Percentiles rank a stretch among this genome's conserved stretches.
These are phyloP conservation scores for Trichonephila clavata DNA, from an alignment of 1,140 invertebrate species.

Conservation along the genomic window DNA sequence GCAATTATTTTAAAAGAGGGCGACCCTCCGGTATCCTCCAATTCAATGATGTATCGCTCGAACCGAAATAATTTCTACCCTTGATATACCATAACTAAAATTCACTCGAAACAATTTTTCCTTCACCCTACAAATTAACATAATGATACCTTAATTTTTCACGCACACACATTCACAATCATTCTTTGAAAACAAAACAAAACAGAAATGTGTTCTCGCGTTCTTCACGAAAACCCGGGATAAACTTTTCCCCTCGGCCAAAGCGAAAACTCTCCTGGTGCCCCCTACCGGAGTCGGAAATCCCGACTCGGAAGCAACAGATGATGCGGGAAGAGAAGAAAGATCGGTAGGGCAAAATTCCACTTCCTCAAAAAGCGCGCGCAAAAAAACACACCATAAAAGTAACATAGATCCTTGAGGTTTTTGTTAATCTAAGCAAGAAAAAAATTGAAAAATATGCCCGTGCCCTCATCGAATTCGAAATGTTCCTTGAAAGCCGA, in stretches of 20 bases:
- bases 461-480: slow-evolving; percentile 43
- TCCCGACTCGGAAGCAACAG: slow-evolving; percentile 37
- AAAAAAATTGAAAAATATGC: not conserved
- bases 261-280: not conserved
- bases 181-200: too few relatives aligned
- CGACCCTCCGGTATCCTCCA: too few relatives aligned
- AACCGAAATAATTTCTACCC: too few relatives aligned
- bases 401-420: not conserved
- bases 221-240: not conserved
- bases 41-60: too few relatives aligned
- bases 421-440: not conserved
- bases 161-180: too few relatives aligned
- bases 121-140: too few relatives aligned
- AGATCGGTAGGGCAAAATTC: not conserved
- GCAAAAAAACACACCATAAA: not conserved
- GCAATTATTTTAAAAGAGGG: too few relatives aligned
- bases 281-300: slow-evolving; percentile 30
- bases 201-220: too few relatives aligned
- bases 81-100: too few relatives aligned
- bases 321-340: slow-evolving; percentile 2
- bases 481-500: slow-evolving; percentile 68
- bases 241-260: not conserved
- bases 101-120: too few relatives aligned
- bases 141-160: too few relatives aligned
- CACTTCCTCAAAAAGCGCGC: not conserved